A percentile compares a stretch with the other conserved stretches of the same genome.
These are phyloP conservation scores for Myrmophylax atrothorax DNA, from an alignment of 2,113 vertebrate genomes.

Conservation along the genomic window DNA sequence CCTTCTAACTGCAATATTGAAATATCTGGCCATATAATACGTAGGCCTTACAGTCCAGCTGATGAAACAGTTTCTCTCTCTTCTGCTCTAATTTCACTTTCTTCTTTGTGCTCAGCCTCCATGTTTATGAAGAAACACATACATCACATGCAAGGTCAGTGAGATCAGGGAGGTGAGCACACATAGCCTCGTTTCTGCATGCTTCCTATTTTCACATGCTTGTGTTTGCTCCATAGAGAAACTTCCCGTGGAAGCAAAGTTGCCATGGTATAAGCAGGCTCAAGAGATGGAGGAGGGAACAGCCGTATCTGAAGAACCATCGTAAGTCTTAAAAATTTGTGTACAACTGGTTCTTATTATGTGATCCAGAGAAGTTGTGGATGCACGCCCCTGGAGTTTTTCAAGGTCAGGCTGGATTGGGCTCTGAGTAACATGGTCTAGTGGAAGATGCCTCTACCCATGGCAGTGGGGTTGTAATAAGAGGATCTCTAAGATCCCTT, in stretches of 20 bases:
- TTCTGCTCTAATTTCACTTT: not conserved
- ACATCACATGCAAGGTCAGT: rapidly evolving
- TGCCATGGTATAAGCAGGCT: constrained; percentile 95
- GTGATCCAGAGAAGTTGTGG: not conserved
- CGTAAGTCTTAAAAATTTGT: constrained; percentile 80
- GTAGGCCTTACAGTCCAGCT: rapidly evolving
- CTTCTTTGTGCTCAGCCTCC: not conserved
- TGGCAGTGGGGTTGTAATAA: rapidly evolving
- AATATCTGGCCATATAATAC: not conserved
- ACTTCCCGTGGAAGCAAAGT: constrained; percentile 89
- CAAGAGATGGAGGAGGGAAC: constrained; percentile 91
- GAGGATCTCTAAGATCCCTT: not conserved
- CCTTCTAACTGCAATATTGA: not conserved
- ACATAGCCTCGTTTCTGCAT: rapidly evolving
- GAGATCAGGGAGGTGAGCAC: not conserved
- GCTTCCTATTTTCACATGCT: not conserved
- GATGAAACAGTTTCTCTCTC: not conserved
- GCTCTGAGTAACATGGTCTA: not conserved
- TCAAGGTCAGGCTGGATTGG: not conserved
- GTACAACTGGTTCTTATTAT: not conserved
- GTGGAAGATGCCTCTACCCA: not conserved
- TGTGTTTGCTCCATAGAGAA: constrained; percentile 79
- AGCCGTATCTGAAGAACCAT: constrained; percentile 86
- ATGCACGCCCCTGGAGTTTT: not conserved
- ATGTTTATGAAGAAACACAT: rapidly evolving